phyloP scores from a whole-genome alignment of 2,797 vertebrate species.

The Trichosurus vulpecula region DNA sequence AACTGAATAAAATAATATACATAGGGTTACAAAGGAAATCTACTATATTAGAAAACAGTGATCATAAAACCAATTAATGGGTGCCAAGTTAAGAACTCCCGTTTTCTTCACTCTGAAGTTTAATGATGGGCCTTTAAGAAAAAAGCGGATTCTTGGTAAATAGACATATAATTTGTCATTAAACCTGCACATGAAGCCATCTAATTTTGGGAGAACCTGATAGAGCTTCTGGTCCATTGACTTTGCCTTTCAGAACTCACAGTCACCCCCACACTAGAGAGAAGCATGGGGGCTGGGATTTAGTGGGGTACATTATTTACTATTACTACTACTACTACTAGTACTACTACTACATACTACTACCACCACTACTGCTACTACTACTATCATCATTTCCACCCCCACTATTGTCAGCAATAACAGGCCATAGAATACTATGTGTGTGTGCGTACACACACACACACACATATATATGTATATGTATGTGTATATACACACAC shows the following conservation, averaged over 20 bases:
- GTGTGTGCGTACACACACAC: too few relatives aligned
- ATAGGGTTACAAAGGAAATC: neutral
- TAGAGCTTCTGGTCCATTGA: neutral
- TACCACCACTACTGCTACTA: too few relatives aligned
- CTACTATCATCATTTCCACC: neutral
- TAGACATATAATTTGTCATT: neutral
- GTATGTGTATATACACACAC: too few relatives aligned
- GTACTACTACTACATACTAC: too few relatives aligned
- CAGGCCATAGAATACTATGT: neutral
- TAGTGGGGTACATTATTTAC: neutral
- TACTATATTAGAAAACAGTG: neutral
- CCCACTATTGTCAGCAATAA: neutral
- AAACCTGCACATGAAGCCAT: neutral
- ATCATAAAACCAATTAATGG: neutral
- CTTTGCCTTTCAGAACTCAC: neutral
- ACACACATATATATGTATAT: too few relatives aligned
- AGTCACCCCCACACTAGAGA: neutral
- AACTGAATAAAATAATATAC: neutral
- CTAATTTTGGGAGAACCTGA: neutral
- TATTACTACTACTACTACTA: too few relatives aligned
- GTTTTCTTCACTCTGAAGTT: neutral
- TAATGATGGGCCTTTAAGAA: neutral
- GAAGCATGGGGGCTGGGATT: neutral
- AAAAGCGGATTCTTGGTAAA: neutral
- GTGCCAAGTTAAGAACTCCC: neutral